Conservation (phyloP, 1,140 invertebrate species). For the Oncopeltus fasciatus region DNA sequence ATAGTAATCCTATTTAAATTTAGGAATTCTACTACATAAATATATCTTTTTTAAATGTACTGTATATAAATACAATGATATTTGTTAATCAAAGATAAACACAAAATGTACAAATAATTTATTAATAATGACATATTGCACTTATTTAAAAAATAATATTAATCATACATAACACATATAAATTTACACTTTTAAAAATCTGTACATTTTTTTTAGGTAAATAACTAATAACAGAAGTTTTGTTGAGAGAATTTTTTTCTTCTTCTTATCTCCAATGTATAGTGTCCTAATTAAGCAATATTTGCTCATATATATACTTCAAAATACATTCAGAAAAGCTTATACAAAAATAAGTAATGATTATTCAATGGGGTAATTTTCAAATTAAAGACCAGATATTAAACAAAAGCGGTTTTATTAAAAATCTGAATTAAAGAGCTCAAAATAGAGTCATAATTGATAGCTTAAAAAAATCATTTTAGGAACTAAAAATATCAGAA, state of each 20-base stretch:
- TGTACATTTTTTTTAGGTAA: too few species aligned
- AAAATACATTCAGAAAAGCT: too few species aligned
- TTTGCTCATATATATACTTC: too few species aligned
- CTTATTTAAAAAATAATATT: not conserved
- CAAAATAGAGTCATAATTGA: too few species aligned
- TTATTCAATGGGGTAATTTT: not conserved
- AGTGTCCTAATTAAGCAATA: too few species aligned
- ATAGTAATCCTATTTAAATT: not conserved
- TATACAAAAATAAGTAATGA: not conserved
- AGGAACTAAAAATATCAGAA: too few species aligned
- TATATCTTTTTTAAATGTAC: not conserved
- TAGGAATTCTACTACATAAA: slow-evolving; percentile 1
- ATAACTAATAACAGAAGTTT: too few species aligned
- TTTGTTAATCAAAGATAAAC: not conserved
- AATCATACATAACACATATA: not conserved
- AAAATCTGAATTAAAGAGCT: too few species aligned
- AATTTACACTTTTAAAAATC: not conserved
- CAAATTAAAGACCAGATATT: not conserved
- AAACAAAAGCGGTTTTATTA: not conserved
- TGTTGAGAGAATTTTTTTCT: too few species aligned
- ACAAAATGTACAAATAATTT: not conserved
- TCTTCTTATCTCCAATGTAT: too few species aligned
- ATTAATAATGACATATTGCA: not conserved
- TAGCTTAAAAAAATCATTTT: too few species aligned
- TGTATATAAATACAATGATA: not conserved